phyloP scores from a whole-genome alignment of 2,888 invertebrate genomes.

The Synanthedon formicaeformis region DNA sequence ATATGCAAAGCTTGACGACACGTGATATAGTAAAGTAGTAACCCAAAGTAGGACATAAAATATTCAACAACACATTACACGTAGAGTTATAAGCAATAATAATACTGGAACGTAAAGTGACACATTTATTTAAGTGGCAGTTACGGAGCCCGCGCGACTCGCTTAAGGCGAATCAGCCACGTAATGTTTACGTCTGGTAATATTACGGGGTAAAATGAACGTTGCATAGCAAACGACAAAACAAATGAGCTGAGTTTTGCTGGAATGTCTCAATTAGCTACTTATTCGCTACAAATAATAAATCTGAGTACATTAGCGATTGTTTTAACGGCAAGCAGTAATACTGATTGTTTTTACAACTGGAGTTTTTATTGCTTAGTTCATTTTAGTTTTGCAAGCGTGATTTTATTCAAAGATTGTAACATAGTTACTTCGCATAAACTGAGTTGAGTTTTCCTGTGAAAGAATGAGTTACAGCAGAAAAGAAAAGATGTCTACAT shows the following conservation, averaged over 20 bases:
- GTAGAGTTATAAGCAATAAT: constrained; percentile 8
- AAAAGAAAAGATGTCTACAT: too few relatives aligned
- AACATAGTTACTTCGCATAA: too few relatives aligned
- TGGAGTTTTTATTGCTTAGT: too few relatives aligned
- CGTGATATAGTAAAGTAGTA: constrained; percentile 7
- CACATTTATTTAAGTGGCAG: constrained; percentile 34
- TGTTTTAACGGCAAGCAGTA: too few relatives aligned
- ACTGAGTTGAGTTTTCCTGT: too few relatives aligned
- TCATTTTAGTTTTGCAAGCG: too few relatives aligned
- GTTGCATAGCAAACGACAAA: constrained; percentile 3
- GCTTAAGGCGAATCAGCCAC: constrained; percentile 15
- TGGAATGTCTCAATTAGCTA: constrained; percentile 5
- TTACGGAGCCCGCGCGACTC: constrained; percentile 13
- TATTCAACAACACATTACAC: constrained; percentile 27
- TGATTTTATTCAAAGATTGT: too few relatives aligned
- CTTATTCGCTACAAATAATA: not conserved
- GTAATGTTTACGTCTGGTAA: constrained; percentile 12
- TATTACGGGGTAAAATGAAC: constrained; percentile 2
- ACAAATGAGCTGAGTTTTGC: constrained; percentile 7
- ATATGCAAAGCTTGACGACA: not conserved
- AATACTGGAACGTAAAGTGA: constrained; percentile 21
- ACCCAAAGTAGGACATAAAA: constrained; percentile 27
- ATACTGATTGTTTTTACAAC: too few relatives aligned
- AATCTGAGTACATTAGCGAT: too few relatives aligned
- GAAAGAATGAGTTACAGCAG: too few relatives aligned